Evolutionary conservation across 2,113 vertebrate species (phyloP), one percentile per base, ranked within the genome.

Genomic region (Rutilus rutilus): DNA sequence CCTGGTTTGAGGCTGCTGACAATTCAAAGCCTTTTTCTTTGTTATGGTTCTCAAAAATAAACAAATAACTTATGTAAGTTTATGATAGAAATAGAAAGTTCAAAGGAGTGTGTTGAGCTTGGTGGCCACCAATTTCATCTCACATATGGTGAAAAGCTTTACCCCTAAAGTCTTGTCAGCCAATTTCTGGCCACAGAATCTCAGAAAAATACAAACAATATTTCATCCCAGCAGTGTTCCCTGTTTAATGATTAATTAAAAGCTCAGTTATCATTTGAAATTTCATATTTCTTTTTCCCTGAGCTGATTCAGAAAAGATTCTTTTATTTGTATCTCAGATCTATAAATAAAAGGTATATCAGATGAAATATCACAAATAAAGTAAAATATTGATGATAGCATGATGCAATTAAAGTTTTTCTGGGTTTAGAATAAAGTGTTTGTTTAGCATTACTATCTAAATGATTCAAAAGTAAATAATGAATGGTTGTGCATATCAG

Each of bases 71-170:
- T 23, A 23, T 5, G 4, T 30, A 19, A 33, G 45, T 59, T 12
- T 36, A 78, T 59, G 27, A 36, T 36, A 36, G 30, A 78, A 77
- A 77, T 10, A 30, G 2, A 33, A 25, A 14, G 25, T 82, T 82
- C 17, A 50, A 82, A 81, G 5, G n/a, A 39, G 8, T 27, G 7
- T 59, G 21, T 45, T 27, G 60, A 82, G 62, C 79, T 82, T 82
- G 59, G 8, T 42, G 42, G 62, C 79, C 62, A 82, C 39, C 9
- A 42, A 19, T 78, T 36, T 54, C 33, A 42, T 21, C 11, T 42
- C 78, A 6, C 57, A 42, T 8, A 25, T 15, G 7, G 33, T 62
- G n/a, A 80, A 80, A 65, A 50, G n/a, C 17, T 30, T 82, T 45
- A 82, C 4, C 27, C 27, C 33, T 23, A 5, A 25, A 81, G 42